Conservation (phyloP, 2,888 invertebrate species). For the Lasius platythorax region DNA sequence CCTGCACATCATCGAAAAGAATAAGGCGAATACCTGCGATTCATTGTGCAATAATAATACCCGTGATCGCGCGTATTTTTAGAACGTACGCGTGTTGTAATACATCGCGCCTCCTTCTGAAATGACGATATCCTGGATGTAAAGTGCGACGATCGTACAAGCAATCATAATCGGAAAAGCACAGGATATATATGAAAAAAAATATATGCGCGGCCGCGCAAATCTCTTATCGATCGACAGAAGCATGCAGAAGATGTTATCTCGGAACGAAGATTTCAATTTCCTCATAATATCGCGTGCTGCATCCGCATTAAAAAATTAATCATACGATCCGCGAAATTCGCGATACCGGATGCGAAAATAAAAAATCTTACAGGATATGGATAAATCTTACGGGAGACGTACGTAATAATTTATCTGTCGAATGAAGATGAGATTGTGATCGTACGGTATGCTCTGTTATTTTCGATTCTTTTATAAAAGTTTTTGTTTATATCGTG, state of each 20-base stretch:
- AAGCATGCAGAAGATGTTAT: slow-evolving; percentile 28
- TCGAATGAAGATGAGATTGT: slow-evolving; percentile 16
- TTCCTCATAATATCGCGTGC: slow-evolving; percentile 25
- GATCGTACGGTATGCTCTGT: background rate
- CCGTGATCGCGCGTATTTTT: slow-evolving; percentile 61
- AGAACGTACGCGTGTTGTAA: slow-evolving; percentile 28
- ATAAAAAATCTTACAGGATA: slow-evolving; percentile 6
- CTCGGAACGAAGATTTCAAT: slow-evolving; percentile 34
- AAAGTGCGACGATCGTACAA: background rate
- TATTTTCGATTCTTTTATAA: background rate
- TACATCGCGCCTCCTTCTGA: slow-evolving; percentile 11
- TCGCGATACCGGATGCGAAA: slow-evolving; percentile 24
- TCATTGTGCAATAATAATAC: slow-evolving; percentile 58
- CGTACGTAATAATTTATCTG: slow-evolving; percentile 7
- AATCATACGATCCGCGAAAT: slow-evolving; percentile 30
- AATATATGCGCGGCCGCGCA: background rate
- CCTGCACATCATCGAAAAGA: background rate
- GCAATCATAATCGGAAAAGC: slow-evolving; percentile 48
- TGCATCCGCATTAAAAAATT: slow-evolving; percentile 40
- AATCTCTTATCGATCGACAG: background rate
- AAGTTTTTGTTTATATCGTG: background rate
- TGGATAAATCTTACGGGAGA: background rate
- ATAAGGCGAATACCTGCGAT: slow-evolving; percentile 13
- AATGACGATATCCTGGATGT: slow-evolving; percentile 59
- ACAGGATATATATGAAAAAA: background rate